Evolutionary conservation across 2,113 vertebrate genomes (phyloP).

Genomic region (Sinocyclocheilus grahami): DNA sequence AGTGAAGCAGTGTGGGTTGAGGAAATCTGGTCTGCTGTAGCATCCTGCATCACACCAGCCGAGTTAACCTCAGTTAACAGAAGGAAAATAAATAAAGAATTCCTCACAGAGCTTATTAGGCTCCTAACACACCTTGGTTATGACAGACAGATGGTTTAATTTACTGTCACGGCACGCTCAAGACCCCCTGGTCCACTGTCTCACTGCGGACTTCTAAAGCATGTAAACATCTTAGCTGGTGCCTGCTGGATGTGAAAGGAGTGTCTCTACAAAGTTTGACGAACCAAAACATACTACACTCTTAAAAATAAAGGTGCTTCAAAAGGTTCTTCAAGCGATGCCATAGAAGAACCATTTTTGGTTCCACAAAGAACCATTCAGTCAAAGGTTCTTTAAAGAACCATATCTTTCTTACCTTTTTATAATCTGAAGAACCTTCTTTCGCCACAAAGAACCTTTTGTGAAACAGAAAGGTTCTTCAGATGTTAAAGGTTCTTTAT

Average conservation of each 20-base stretch:
- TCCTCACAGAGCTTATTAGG: slow-evolving; percentile 62
- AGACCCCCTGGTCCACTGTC: slow-evolving; percentile 52
- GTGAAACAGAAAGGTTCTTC: too few relatives aligned
- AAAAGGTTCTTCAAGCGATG: too few relatives aligned
- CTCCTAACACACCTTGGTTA: neutral
- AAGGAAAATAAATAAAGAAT: slow-evolving; percentile 54
- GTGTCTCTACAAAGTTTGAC: neutral
- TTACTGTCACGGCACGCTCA: slow-evolving; percentile 59
- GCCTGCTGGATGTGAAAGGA: neutral
- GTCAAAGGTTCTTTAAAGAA: too few relatives aligned
- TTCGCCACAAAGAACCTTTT: too few relatives aligned
- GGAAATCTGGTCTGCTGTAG: slow-evolving; percentile 11
- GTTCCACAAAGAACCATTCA: too few relatives aligned
- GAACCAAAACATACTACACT: neutral
- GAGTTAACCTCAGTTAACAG: neutral
- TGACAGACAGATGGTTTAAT: slow-evolving; percentile 55
- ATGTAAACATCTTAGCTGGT: slow-evolving; percentile 4
- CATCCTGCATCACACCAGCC: neutral
- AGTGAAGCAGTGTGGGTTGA: neutral
- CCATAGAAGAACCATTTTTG: too few relatives aligned
- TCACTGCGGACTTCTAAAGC: neutral
- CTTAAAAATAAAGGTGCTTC: too few relatives aligned
- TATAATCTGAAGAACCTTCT: too few relatives aligned
- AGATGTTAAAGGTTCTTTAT: too few relatives aligned
- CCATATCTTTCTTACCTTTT: too few relatives aligned